These are phyloP conservation scores for Cervus canadensis DNA, from an alignment of 2,113 vertebrate species.

Conservation along the genomic window DNA sequence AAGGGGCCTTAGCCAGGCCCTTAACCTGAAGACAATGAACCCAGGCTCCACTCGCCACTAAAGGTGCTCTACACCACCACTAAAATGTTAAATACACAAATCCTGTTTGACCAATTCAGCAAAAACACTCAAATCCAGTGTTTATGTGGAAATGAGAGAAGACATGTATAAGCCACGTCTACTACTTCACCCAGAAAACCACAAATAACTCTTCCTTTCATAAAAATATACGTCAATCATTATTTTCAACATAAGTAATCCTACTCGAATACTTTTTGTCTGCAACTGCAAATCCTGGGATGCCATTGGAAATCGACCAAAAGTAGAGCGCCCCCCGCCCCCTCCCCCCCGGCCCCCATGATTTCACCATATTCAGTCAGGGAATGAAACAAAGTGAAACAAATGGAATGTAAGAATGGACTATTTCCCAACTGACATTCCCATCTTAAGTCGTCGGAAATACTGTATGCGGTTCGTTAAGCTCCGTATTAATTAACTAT, in stretches of 20 bases:
- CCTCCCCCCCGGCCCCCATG: too few species aligned
- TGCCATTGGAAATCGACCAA: background rate
- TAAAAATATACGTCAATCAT: background rate
- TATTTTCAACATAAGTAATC: background rate
- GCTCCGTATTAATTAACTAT: background rate
- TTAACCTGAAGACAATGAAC: too few species aligned
- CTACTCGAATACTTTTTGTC: background rate
- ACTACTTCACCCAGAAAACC: background rate
- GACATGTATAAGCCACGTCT: background rate
- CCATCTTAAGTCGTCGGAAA: background rate
- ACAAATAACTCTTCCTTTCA: background rate
- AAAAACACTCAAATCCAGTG: background rate
- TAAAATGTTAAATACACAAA: background rate
- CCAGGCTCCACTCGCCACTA: background rate
- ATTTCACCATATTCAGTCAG: background rate
- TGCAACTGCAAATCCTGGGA: background rate
- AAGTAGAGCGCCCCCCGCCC: background rate
- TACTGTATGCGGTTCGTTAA: background rate
- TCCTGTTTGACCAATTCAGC: background rate
- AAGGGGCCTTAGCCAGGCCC: too few species aligned
- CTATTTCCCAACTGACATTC: background rate
- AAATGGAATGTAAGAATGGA: background rate
- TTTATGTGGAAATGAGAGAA: background rate
- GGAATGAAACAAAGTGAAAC: background rate
- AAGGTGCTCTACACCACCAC: background rate